These are phyloP conservation scores for Zele albiditarsus DNA, from an alignment of 2,888 invertebrate genomes.

Conservation along the genomic window DNA sequence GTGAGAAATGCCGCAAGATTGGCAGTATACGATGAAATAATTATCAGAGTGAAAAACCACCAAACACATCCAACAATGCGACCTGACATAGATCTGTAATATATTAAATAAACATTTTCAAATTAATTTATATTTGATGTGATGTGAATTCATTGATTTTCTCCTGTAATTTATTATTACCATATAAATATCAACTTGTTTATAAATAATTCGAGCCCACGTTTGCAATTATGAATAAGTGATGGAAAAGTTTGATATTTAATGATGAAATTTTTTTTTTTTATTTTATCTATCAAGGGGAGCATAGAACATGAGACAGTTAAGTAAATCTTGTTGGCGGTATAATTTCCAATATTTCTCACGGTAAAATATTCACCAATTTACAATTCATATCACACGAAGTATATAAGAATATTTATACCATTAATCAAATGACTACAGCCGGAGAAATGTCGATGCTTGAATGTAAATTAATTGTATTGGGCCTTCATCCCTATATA, in stretches of 20 bases:
- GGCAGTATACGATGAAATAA: slow-evolving; percentile 98
- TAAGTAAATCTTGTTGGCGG: slow-evolving; percentile 19
- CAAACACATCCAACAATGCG: slow-evolving; percentile 98
- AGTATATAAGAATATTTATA: slow-evolving; percentile 63
- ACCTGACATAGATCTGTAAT: slow-evolving; percentile 85
- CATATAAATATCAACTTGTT: neutral
- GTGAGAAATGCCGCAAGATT: slow-evolving; percentile 98
- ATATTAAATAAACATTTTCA: slow-evolving; percentile 11
- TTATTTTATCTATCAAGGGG: slow-evolving; percentile 48
- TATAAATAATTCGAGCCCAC: neutral
- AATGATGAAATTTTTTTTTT: slow-evolving; percentile 58
- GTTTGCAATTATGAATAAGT: slow-evolving; percentile 32
- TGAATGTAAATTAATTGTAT: slow-evolving; percentile 63
- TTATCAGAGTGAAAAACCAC: slow-evolving; percentile 99
- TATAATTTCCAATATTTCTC: slow-evolving; percentile 15
- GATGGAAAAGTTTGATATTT: slow-evolving; percentile 49
- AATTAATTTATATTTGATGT: too few relatives aligned
- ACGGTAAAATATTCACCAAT: slow-evolving; percentile 52
- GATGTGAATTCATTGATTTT: neutral
- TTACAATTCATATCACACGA: slow-evolving; percentile 68
- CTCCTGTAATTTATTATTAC: neutral
- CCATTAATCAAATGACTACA: slow-evolving; percentile 64
- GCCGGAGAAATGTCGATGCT: slow-evolving; percentile 42
- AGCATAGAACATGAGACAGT: slow-evolving; percentile 32
- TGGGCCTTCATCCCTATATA: slow-evolving; percentile 47